Evolutionary conservation across 2,888 invertebrate genomes (phyloP), one percentile per base, ranked within the genome.

Genomic region (Tenthredo notha): DNA sequence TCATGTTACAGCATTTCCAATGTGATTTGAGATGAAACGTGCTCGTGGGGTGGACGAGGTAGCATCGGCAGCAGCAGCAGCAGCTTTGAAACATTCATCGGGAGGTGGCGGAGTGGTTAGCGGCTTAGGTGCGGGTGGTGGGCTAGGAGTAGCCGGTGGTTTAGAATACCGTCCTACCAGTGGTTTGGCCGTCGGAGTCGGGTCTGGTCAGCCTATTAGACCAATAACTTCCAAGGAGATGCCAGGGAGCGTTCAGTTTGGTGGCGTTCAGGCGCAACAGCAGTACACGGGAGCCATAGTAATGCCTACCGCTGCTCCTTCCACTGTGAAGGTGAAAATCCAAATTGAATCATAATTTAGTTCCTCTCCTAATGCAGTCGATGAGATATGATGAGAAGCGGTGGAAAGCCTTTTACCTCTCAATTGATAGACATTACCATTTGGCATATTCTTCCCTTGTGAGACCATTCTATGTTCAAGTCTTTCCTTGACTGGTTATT

Each of bases 21-120:
- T 95, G 95, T 95, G 93, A 95, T 94, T 95, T 95, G 95, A 95
- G 94, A 95, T 95, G 95, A 95, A 95, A 95, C 95, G 95, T 92
- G 92, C 92, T 92, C 93, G 93, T 85, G 93, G 92, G 92, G 92
- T 92, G 92, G 93, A 93, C 90, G 93, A 93, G 88, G 91, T 92
- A 92, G 87, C 90, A 91, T 92, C 93, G 90, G 91, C 92, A 91
- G 94, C 93, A 86, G 92, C 94, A 85, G 93, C 94, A 84, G 92
- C 94, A 70, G 94, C 95, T 93, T 91, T 95, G 89, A 94, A 86
- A 94, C 95, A 92, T 94, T 94, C 92, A 91, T 93, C 89, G 90
- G 88, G 91, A 88, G 92, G 94, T 89, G 91, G 93, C 86, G 92
- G 94, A 87, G 94, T 95, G 88, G 94, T 95, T 86, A 90, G 87